phyloP scores from a whole-genome alignment of 2,888 invertebrate species.

The Abscondita cerata region DNA sequence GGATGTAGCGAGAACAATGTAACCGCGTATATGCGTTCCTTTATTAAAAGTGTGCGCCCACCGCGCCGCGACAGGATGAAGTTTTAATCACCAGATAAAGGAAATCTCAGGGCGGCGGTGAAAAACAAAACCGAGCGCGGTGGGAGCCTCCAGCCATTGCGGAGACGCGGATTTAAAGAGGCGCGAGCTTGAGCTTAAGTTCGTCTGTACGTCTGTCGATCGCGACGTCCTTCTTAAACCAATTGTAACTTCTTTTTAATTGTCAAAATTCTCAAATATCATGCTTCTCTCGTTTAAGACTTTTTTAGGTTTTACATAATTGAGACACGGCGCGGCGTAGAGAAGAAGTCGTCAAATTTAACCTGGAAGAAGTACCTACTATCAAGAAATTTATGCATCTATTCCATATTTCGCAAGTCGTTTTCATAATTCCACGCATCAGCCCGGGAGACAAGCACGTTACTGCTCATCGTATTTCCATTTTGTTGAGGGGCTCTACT shows the following conservation, averaged over 20 bases:
- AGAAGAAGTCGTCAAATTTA: neutral
- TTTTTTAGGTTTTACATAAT: neutral
- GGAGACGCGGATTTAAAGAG: conserved; percentile 45
- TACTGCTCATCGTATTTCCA: conserved; percentile 58
- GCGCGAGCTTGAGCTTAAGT: conserved; percentile 30
- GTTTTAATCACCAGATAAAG: conserved; percentile 61
- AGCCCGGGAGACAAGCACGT: conserved; percentile 56
- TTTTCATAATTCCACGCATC: conserved; percentile 61
- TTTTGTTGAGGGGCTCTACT: conserved; percentile 44
- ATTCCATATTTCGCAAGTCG: conserved; percentile 61
- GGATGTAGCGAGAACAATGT: conserved; percentile 51
- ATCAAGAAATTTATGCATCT: conserved; percentile 57
- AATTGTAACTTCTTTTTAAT: conserved; percentile 21
- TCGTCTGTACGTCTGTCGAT: conserved; percentile 15
- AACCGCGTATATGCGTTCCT: conserved; percentile 52
- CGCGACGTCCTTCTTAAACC: conserved; percentile 13
- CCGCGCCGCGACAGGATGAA: conserved; percentile 59
- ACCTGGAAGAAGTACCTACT: conserved; percentile 10
- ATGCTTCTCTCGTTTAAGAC: conserved; percentile 8
- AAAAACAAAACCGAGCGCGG: conserved; percentile 53
- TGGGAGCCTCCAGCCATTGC: conserved; percentile 52
- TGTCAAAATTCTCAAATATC: conserved; percentile 18
- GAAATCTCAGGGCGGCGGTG: conserved; percentile 58
- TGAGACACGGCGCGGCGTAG: too few relatives aligned
- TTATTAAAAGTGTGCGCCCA: conserved; percentile 57